Percentiles rank a stretch among this genome's conserved stretches.
Conservation (phyloP, 2,888 invertebrate species). For the Seira musarum region DNA sequence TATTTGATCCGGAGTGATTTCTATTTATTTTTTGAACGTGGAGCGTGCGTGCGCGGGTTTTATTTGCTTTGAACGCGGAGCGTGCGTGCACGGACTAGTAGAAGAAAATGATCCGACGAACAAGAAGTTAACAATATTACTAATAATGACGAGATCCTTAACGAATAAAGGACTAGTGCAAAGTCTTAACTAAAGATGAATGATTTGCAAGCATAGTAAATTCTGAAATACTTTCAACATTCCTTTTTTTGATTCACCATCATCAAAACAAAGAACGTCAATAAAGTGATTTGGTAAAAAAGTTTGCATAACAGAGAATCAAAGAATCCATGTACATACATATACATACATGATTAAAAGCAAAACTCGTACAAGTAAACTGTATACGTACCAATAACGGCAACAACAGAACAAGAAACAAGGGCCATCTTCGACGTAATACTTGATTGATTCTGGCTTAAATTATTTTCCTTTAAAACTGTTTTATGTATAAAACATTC, state of each 20-base stretch:
- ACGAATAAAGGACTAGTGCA: constrained; percentile 39
- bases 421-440: not conserved
- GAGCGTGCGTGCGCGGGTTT: no score
- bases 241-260: no score
- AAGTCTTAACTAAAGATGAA: constrained; percentile 8
- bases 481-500: not conserved
- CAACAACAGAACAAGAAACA: no score
- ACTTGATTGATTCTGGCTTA: not conserved
- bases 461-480: not conserved
- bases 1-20: no score
- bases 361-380: not conserved
- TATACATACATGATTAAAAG: no score
- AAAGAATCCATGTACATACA: not conserved
- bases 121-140: not conserved
- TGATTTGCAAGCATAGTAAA: not conserved
- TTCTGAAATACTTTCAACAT: not conserved
- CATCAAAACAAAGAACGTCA: not conserved
- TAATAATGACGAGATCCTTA: constrained; percentile 34
- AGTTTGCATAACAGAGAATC: not conserved
- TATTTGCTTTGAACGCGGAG: no score
- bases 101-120: not conserved
- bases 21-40: no score
- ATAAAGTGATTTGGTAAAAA: not conserved
- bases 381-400: not conserved
- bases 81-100: no score